Evolutionary conservation across 2,797 vertebrate genomes (phyloP), one percentile per base, ranked within the genome.

Genomic region (Pitangus sulphuratus): DNA sequence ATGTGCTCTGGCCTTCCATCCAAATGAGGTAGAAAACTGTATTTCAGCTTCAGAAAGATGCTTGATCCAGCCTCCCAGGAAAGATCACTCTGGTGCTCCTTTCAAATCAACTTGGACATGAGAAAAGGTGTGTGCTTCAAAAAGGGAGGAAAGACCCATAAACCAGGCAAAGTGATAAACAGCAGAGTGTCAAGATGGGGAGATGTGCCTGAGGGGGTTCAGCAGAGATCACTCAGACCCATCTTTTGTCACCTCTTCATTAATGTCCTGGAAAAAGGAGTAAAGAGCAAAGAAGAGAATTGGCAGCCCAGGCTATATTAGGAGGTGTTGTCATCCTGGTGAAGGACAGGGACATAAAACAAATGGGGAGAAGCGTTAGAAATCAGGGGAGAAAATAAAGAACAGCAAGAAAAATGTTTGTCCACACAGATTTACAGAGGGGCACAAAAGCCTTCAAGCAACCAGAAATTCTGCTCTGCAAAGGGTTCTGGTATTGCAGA

Each of bases 341-440:
- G 94, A 93, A 96, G 89, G 96, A 91, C 88, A 62, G 85, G 70
- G 72, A 69, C 83, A 94, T 90, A 95, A 95, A 97, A 90, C 77
- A 95, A 84, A 93, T 84, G 50, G 93, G 80, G 65, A 93, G 74
- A 45, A 51, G 62, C 80, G 80, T 84, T 66, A 76, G 90, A 91
- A 95, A 96, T 86, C 90, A 76, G 45, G 24, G 19, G 40, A 57
- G 88, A 87, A 82, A 75, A 93, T 65, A 90, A 95, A 88, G 45
- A 88, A 72, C 35, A 62, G 39, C 31, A 54, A 91, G 69, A 79
- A 89, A 94, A 92, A 91, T 3, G 15, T 53, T 87, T 78, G 45
- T 47, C 61, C 33, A 30, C 61, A 58, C 47, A 89, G 90, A 91
- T 94, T 94, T 95, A 96, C 76, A 76, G 74, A 69, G 33, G 42